phyloP scores from a whole-genome alignment of 2,888 invertebrate genomes.

The Ischnus inquisitorius region DNA sequence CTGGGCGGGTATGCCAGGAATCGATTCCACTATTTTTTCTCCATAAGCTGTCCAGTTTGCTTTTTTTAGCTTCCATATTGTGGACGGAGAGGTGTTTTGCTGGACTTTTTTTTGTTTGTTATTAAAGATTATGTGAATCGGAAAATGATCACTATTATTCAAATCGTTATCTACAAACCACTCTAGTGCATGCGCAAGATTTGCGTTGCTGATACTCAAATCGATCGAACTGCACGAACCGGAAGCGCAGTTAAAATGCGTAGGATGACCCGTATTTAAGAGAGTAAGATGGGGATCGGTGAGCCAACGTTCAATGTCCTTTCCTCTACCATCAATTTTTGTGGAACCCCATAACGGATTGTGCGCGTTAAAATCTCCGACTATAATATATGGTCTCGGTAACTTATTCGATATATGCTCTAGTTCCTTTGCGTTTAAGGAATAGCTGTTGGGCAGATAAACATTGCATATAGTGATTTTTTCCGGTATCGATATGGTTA shows the following conservation, averaged over 20 bases:
- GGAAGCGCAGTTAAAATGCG: background rate
- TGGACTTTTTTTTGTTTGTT: background rate
- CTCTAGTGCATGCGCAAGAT: background rate
- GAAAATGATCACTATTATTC: background rate
- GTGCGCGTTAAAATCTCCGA: background rate
- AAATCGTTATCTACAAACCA: background rate
- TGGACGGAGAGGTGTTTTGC: background rate
- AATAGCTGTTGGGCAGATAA: background rate
- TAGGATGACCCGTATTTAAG: background rate
- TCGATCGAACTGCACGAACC: background rate
- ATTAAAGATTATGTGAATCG: background rate
- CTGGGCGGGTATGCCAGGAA: too few species aligned
- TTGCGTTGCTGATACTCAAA: background rate
- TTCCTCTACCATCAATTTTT: background rate
- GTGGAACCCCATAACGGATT: background rate
- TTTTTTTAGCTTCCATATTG: background rate
- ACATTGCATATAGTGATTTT: background rate
- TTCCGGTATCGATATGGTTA: background rate
- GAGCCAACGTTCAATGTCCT: background rate
- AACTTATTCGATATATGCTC: background rate
- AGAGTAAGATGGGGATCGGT: background rate
- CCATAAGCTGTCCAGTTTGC: background rate
- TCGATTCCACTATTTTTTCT: background rate
- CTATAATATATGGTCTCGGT: background rate
- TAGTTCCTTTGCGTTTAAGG: background rate